phyloP scores from a whole-genome alignment of 2,797 vertebrate species.

The Scolopax bukidnonensis region DNA sequence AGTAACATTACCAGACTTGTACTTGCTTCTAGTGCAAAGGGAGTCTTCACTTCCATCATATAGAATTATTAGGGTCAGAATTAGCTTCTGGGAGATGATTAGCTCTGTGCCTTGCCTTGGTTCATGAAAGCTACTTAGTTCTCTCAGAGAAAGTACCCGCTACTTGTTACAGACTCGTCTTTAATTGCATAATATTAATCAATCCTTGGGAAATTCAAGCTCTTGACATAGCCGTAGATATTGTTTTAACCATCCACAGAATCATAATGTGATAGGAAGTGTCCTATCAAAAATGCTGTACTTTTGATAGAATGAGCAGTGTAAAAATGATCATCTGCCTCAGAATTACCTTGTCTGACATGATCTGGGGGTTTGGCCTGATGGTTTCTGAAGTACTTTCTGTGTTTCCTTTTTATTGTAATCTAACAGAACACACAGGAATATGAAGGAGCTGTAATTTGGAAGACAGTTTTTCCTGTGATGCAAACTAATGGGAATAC shows the following conservation, averaged over 20 bases:
- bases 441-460: background rate
- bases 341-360: background rate
- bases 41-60: background rate
- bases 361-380: background rate
- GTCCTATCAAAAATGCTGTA: background rate
- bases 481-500: background rate
- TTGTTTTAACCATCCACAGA: background rate
- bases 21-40: background rate
- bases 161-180: background rate
- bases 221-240: background rate
- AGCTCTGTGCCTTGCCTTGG: background rate
- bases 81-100: background rate
- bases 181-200: rapidly evolving
- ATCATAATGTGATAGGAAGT: rapidly evolving
- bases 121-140: background rate
- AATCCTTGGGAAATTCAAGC: background rate
- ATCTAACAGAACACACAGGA: background rate
- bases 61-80: background rate
- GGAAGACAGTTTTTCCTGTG: background rate
- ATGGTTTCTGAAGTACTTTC: background rate
- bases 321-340: background rate
- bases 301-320: background rate
- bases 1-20: background rate
- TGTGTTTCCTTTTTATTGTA: background rate
- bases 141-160: background rate